Evolutionary conservation across 2,888 invertebrate genomes (phyloP).

Genomic region (Lepidochrysops patricia): DNA sequence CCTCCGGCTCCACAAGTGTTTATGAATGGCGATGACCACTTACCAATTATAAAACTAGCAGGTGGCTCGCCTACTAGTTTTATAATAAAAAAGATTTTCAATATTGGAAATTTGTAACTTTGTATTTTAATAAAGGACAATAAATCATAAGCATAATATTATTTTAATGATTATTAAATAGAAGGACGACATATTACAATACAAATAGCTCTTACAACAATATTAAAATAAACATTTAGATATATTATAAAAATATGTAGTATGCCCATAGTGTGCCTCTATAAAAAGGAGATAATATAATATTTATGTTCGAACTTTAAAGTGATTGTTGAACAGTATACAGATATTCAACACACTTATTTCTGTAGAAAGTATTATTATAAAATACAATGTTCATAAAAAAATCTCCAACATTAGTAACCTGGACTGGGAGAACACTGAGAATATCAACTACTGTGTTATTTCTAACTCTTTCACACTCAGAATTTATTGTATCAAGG

Average conservation of each 20-base stretch:
- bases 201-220: slow-evolving; percentile 23
- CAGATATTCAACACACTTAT: slow-evolving; percentile 77
- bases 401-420: slow-evolving; percentile 58
- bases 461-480: slow-evolving; percentile 40
- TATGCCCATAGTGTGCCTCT: too few species aligned
- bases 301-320: too few species aligned
- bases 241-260: slow-evolving; percentile 32
- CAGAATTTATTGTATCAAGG: slow-evolving; percentile 39
- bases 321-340: slow-evolving; percentile 46
- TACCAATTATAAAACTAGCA: too few species aligned
- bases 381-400: slow-evolving; percentile 56
- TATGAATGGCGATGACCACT: too few species aligned
- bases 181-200: slow-evolving; percentile 34
- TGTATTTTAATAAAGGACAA: slow-evolving; percentile 18
- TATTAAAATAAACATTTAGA: too few species aligned
- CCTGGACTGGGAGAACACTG: slow-evolving; percentile 49
- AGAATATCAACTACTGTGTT: slow-evolving; percentile 44
- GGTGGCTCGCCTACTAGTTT: too few species aligned
- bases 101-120: too few species aligned
- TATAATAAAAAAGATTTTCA: too few species aligned
- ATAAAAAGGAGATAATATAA: too few species aligned
- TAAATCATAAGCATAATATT: slow-evolving; percentile 42
- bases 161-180: slow-evolving; percentile 39
- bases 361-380: slow-evolving; percentile 63
- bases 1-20: too few species aligned